These are phyloP conservation scores for Protophormia terraenovae DNA, from an alignment of 2,888 invertebrate genomes.

Conservation along the genomic window DNA sequence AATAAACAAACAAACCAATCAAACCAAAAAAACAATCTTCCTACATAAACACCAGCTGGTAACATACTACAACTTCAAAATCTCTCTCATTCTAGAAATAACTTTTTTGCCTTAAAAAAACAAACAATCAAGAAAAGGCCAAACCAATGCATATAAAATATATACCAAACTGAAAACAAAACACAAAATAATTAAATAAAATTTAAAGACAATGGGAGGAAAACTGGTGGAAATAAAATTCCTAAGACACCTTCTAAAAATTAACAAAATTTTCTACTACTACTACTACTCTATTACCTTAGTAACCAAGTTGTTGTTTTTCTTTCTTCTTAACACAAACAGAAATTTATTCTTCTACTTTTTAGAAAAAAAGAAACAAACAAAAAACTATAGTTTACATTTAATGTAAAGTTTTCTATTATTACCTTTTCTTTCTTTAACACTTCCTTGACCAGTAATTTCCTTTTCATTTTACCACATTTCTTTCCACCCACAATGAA, in stretches of 20 bases:
- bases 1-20: constrained; percentile 3
- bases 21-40: background rate
- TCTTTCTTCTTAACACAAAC: too few species aligned
- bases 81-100: background rate
- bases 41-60: constrained; percentile 48
- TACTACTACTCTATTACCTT: background rate
- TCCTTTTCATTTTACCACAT: background rate
- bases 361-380: too few species aligned
- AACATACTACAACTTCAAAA: constrained; percentile 21
- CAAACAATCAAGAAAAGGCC: background rate
- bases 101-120: background rate
- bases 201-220: background rate
- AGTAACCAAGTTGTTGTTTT: constrained; percentile 11
- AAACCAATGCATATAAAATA: constrained; percentile 7
- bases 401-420: background rate
- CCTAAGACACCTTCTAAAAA: background rate
- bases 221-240: background rate
- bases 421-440: background rate
- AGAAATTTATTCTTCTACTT: too few species aligned
- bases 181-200: background rate
- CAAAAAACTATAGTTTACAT: background rate
- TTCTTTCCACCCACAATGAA: background rate
- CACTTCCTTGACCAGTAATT: constrained; percentile 32
- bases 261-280: background rate
- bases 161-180: background rate